Evolutionary conservation across 2,888 invertebrate species (phyloP).

Genomic region (Reticulitermes lucifugus): DNA sequence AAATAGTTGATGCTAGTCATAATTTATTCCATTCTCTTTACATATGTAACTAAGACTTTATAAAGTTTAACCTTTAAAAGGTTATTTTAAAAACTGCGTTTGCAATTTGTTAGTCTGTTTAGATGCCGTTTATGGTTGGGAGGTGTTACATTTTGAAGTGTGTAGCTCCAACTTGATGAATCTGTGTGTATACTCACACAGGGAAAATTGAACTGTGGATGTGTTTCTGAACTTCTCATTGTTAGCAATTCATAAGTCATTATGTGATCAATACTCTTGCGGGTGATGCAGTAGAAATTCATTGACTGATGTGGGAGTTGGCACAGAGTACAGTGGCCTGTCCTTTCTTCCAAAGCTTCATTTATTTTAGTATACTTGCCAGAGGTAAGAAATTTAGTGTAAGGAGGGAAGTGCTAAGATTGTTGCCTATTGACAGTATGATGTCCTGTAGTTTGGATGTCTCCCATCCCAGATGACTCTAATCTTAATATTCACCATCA

Average conservation of each 20-base stretch:
- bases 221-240: neutral
- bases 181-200: neutral
- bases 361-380: no score
- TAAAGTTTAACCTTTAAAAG: conserved; percentile 6
- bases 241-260: neutral
- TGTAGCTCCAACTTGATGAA: neutral
- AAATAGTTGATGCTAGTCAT: conserved; percentile 5
- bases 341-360: no score
- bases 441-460: no score
- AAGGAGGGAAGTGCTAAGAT: no score
- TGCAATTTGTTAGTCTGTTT: neutral
- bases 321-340: no score
- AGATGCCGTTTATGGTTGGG: neutral
- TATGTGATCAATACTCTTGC: neutral
- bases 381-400: no score
- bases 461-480: no score
- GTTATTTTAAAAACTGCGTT: neutral
- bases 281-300: neutral
- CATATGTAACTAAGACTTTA: neutral
- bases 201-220: neutral
- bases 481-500: no score
- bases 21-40: conserved; percentile 5
- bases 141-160: neutral
- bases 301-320: no score
- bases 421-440: no score